Evolutionary conservation across 2,797 vertebrate genomes (phyloP), one percentile per base, ranked within the genome.

Genomic region (Crenuchus spilurus): DNA sequence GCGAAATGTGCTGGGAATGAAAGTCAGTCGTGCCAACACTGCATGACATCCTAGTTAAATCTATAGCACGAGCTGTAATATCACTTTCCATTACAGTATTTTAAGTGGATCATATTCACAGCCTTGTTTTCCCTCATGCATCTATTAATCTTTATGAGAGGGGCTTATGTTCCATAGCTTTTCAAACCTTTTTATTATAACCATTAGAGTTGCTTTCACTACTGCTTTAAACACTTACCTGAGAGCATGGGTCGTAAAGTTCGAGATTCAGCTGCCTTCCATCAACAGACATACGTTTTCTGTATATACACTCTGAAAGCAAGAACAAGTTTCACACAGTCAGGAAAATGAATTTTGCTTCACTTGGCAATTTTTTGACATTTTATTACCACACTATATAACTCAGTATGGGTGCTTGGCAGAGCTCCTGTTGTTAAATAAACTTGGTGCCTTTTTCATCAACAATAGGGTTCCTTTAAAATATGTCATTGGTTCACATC

Each of bases 231-330:
- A 73, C 69, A 84, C 92, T 89, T 89, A 95, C 95, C 90, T 95
- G 94, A 51, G 94, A 94, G 70, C 93, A 95, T 1, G 94, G 92
- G 74, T 97, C 95, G 67, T 93, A 93, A 46, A 96, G 93, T 87
- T 96, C 94, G 39, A 96, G 84, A 64, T 94, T 92, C 58, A 94
- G 84, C 74, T 93, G 93, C 54, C 91, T 92, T 48, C 94, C 94
- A 54, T 96, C 94, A 83, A 96, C 81, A 61, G 84, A 91, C 72
- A 96, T 80, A 52, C 91, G 90, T 62, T 96, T 96, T 51, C 89
- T 92, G 85, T 96, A 97, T 69, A 95, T 90, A 65, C 93, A 95
- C 85, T 97, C 95, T 96, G 81, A 49, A 41, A 63, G 35, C 48
- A 70, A 77, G 48, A 72, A 74, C 24, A 71, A 1, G 62, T 46